Percentiles rank a stretch among this genome's conserved stretches.
These are phyloP conservation scores for Argynnis bischoffii DNA, from an alignment of 2,888 invertebrate genomes.

Conservation along the genomic window DNA sequence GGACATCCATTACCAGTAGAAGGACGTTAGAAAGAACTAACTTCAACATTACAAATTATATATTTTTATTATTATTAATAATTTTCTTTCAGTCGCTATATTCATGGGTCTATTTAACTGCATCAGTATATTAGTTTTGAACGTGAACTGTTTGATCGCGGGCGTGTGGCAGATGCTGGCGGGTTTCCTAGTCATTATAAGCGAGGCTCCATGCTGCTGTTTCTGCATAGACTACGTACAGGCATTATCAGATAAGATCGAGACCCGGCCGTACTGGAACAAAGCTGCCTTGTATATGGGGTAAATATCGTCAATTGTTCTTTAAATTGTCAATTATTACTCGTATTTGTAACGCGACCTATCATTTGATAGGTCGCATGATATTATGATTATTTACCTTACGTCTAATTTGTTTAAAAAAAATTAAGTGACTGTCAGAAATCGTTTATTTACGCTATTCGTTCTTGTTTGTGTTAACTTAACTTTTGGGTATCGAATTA, in stretches of 20 bases:
- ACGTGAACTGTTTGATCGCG: conserved; percentile 86
- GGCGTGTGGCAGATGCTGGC: conserved; percentile 94
- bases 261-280: conserved; percentile 93
- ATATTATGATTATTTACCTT: too few relatives aligned
- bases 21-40: too few relatives aligned
- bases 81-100: conserved; percentile 87
- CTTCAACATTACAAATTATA: neutral
- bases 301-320: conserved; percentile 82
- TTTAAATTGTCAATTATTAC: too few relatives aligned
- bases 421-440: too few relatives aligned
- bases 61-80: neutral
- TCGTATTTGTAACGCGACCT: too few relatives aligned
- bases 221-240: conserved; percentile 97
- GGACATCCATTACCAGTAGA: too few relatives aligned
- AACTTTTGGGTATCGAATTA: too few relatives aligned
- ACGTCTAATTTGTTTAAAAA: too few relatives aligned
- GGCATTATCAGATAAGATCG: conserved; percentile 90
- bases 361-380: too few relatives aligned
- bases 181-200: conserved; percentile 92
- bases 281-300: conserved; percentile 91
- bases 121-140: conserved; percentile 83
- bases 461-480: too few relatives aligned
- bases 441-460: too few relatives aligned
- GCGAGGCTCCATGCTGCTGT: conserved; percentile 99
- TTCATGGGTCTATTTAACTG: conserved; percentile 91